Evolutionary conservation across 2,888 invertebrate species (phyloP), one percentile per base, ranked within the genome.

Genomic region (Cylloceria caligata): DNA sequence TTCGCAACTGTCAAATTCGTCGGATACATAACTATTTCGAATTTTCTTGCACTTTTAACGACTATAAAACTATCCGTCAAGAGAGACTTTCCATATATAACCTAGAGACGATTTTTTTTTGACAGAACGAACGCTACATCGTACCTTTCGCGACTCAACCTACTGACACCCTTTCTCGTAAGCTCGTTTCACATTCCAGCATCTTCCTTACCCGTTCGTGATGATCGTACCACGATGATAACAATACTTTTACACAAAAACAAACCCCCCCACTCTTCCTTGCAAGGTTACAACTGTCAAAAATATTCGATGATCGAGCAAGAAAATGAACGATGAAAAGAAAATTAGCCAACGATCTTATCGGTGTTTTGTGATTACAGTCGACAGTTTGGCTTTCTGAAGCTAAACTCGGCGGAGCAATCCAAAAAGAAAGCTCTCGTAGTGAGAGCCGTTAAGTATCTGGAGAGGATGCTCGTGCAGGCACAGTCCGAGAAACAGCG

Each of bases 311-410:
- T 30, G 21, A 30, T 36, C 3, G 30, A 30, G n/a, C n/a, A n/a
- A n/a, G n/a, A n/a, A n/a, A n/a, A n/a, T n/a, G n/a, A n/a, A n/a
- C n/a, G n/a, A n/a, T n/a, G n/a, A n/a, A n/a, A n/a, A n/a, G n/a
- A n/a, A n/a, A n/a, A n/a, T n/a, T n/a, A n/a, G n/a, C n/a, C n/a
- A n/a, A n/a, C n/a, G n/a, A n/a, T n/a, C n/a, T n/a, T n/a, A 49
- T 77, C 77, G 11, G 45, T 62, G 71, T 73, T 74, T 80, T 88
- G 83, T 83, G 84, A 74, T 95, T 95, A 84, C 94, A 98, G 98
- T 92, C 97, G 97, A 27, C 97, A 97, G 90, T 98, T 97, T 94
- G 98, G 98, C 55, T 98, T 98, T 92, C 93, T 98, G 82, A 96
- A 97, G 90, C 93, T 98, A 62, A 96, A 96, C 88, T 95, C 95